phyloP scores from a whole-genome alignment of 2,888 invertebrate genomes.

The Microplitis deprimator region DNA sequence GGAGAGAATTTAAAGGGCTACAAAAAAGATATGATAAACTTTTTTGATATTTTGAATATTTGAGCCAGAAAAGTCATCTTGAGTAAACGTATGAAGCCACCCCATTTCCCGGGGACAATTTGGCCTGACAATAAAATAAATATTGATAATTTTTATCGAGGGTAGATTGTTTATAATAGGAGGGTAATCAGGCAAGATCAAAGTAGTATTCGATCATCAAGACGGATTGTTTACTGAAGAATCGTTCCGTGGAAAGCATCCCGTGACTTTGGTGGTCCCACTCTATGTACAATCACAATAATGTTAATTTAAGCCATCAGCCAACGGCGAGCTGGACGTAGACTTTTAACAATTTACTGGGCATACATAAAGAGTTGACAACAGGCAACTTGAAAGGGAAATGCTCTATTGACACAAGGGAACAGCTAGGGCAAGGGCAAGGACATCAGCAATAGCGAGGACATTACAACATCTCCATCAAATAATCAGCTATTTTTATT shows the following conservation, averaged over 20 bases:
- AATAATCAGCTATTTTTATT: constrained; percentile 1
- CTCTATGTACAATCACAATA: constrained; percentile 70
- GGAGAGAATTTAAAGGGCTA: neutral
- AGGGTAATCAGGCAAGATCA: constrained; percentile 71
- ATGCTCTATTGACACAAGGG: constrained; percentile 70
- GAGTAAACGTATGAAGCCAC: neutral
- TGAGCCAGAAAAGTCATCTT: neutral
- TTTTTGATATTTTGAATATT: neutral
- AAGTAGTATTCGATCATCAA: constrained; percentile 69
- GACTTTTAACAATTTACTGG: constrained; percentile 66
- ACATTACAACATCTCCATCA: neutral
- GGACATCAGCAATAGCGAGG: constrained; percentile 31
- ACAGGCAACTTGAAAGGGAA: constrained; percentile 68
- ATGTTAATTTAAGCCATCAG: constrained; percentile 69
- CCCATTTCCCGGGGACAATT: neutral
- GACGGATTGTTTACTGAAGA: constrained; percentile 70
- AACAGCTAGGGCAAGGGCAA: constrained; percentile 39
- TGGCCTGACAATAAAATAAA: neutral
- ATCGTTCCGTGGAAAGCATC: constrained; percentile 34
- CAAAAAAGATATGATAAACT: neutral
- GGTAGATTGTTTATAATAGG: constrained; percentile 69
- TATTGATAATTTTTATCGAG: constrained; percentile 20
- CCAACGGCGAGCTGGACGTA: neutral
- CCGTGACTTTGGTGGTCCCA: constrained; percentile 46
- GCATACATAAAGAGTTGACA: constrained; percentile 71